These are phyloP conservation scores for Philhelius pedissequus DNA, from an alignment of 2,888 invertebrate species.

Conservation along the genomic window DNA sequence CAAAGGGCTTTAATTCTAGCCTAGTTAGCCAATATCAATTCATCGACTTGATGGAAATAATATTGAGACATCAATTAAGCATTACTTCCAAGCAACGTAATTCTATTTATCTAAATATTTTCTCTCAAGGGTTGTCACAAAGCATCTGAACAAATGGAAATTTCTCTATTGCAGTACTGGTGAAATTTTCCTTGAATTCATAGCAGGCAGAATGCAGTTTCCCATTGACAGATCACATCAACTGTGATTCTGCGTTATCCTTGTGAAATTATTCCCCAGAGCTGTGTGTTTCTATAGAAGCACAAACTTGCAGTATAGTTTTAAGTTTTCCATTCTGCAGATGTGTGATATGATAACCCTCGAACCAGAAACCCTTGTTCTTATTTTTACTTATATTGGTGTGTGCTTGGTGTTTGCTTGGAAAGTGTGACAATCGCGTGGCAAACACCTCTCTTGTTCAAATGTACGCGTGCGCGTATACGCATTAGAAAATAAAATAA, in stretches of 20 bases:
- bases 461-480: conserved; percentile 43
- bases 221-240: conserved; percentile 24
- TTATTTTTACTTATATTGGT: no score
- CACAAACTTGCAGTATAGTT: not conserved
- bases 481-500: conserved; percentile 20
- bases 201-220: conserved; percentile 33
- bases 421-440: conserved; percentile 57
- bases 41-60: no score
- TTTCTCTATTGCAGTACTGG: not conserved
- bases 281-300: not conserved
- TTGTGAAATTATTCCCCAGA: not conserved
- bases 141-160: not conserved
- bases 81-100: no score
- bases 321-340: conserved; percentile 16
- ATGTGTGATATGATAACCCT: conserved; percentile 6
- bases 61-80: no score
- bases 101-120: no score
- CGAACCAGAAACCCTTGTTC: not conserved
- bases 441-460: conserved; percentile 28
- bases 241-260: conserved; percentile 37
- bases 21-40: no score
- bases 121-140: no score
- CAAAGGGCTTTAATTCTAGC: no score
- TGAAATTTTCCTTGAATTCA: not conserved
- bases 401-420: not conserved